Conservation (phyloP, 2,888 invertebrate species). For the Drosophila longiperda region DNA sequence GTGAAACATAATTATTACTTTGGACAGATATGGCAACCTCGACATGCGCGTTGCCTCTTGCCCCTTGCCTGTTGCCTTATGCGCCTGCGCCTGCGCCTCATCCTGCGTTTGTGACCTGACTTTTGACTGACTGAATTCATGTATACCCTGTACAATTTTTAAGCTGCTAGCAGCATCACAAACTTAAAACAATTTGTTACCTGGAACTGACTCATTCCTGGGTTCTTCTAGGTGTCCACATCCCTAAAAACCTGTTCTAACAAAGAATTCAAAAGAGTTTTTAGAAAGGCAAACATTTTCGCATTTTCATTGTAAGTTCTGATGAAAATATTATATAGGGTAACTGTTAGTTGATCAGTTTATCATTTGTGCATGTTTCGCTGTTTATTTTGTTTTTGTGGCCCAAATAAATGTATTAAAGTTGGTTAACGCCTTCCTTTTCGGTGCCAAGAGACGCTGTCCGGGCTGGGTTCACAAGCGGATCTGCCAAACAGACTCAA, state of each 20-base stretch:
- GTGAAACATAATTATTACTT: constrained; percentile 83
- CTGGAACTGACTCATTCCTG: neutral
- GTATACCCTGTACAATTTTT: constrained; percentile 17
- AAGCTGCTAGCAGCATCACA: neutral
- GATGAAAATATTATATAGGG: neutral
- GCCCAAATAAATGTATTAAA: constrained; percentile 83
- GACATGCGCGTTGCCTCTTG: constrained; percentile 28
- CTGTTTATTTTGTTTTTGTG: constrained; percentile 59
- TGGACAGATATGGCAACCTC: constrained; percentile 75
- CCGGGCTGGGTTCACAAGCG: constrained; percentile 6
- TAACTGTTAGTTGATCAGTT: neutral
- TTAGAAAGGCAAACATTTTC: neutral
- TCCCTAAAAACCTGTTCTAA: neutral
- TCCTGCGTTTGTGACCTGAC: constrained; percentile 1
- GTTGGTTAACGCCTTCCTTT: constrained; percentile 81
- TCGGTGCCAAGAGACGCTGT: constrained; percentile 9
- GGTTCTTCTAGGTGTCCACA: neutral
- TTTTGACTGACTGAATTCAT: neutral
- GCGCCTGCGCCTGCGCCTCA: constrained; percentile 17
- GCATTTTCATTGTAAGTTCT: neutral
- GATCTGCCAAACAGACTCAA: constrained; percentile 36
- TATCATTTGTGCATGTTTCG: neutral
- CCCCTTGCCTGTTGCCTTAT: constrained; percentile 5
- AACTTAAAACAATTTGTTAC: neutral
- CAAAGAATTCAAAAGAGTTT: neutral